These are phyloP conservation scores for Cylas formicarius DNA, from an alignment of 1,140 invertebrate genomes.

Conservation along the genomic window DNA sequence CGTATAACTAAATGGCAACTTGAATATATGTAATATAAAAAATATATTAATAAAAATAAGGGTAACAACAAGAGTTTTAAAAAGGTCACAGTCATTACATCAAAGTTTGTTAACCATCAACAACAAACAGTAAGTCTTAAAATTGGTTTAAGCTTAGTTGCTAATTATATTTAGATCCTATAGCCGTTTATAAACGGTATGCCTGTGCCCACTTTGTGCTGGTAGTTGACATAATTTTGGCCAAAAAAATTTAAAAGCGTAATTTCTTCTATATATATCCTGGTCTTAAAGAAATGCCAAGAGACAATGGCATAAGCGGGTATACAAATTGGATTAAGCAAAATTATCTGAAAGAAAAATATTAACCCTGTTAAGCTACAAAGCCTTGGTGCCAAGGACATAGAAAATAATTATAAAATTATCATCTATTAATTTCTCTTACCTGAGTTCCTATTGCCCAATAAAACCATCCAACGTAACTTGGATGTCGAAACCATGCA, in stretches of 20 bases:
- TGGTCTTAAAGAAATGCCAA: slow-evolving; percentile 88
- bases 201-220: slow-evolving; percentile 78
- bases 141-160: too few relatives aligned
- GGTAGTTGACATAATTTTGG: slow-evolving; percentile 81
- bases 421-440: slow-evolving; percentile 13
- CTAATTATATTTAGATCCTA: slow-evolving; percentile 33
- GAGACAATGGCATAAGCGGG: slow-evolving; percentile 72
- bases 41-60: too few relatives aligned
- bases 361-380: slow-evolving; percentile 13
- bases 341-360: slow-evolving; percentile 59
- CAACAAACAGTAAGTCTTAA: too few relatives aligned
- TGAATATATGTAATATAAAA: too few relatives aligned
- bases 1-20: too few relatives aligned
- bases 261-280: slow-evolving; percentile 85
- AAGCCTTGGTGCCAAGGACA: background rate
- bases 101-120: too few relatives aligned
- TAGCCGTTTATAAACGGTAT: slow-evolving; percentile 88
- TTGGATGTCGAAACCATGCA: slow-evolving; percentile 74
- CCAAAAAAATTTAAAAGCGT: slow-evolving; percentile 93
- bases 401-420: slow-evolving; percentile 6
- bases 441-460: slow-evolving; percentile 98
- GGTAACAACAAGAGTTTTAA: too few relatives aligned
- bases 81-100: too few relatives aligned
- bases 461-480: slow-evolving; percentile 98
- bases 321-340: slow-evolving; percentile 88